A percentile compares a stretch with the other conserved stretches of the same genome.
Evolutionary conservation across 2,113 vertebrate species (phyloP).

Genomic region (Aptenodytes forsteri): DNA sequence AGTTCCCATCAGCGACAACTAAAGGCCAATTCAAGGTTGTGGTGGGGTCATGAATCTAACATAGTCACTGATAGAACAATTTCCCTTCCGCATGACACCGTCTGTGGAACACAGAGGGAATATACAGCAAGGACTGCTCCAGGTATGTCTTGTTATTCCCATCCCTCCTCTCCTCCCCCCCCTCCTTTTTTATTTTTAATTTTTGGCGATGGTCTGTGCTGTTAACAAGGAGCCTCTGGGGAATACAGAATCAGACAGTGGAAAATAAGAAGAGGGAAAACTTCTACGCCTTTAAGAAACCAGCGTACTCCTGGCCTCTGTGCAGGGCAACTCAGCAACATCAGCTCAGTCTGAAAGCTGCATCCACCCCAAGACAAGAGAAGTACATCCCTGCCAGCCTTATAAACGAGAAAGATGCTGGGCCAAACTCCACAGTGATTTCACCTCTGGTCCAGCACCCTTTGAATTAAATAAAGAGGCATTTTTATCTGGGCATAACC

Average conservation of each 20-base stretch:
- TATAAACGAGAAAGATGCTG: neutral
- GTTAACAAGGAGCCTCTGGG: slow-evolving; percentile 31
- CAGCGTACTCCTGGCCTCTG: neutral
- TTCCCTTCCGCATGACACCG: slow-evolving; percentile 73
- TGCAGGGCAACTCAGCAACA: slow-evolving; percentile 9
- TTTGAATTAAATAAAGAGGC: neutral
- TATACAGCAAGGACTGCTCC: slow-evolving; percentile 51
- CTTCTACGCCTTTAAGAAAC: slow-evolving; percentile 10
- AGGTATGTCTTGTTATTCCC: slow-evolving; percentile 33
- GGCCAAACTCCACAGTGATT: neutral
- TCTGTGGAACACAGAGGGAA: slow-evolving; percentile 63
- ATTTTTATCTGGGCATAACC: neutral
- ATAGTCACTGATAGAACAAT: slow-evolving; percentile 84
- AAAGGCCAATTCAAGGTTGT: slow-evolving; percentile 90
- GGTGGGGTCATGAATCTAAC: slow-evolving; percentile 87
- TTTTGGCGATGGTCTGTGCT: neutral
- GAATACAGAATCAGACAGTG: neutral
- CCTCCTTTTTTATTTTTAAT: slow-evolving; percentile 37
- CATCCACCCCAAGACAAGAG: neutral
- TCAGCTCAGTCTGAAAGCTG: neutral
- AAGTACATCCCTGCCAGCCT: neutral
- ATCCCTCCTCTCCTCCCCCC: neutral
- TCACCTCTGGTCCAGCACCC: neutral
- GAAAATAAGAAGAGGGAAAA: slow-evolving; percentile 49
- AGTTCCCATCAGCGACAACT: slow-evolving; percentile 86